Conservation (phyloP, 2,888 invertebrate species). For the Hydrotaea cyrtoneurina region DNA sequence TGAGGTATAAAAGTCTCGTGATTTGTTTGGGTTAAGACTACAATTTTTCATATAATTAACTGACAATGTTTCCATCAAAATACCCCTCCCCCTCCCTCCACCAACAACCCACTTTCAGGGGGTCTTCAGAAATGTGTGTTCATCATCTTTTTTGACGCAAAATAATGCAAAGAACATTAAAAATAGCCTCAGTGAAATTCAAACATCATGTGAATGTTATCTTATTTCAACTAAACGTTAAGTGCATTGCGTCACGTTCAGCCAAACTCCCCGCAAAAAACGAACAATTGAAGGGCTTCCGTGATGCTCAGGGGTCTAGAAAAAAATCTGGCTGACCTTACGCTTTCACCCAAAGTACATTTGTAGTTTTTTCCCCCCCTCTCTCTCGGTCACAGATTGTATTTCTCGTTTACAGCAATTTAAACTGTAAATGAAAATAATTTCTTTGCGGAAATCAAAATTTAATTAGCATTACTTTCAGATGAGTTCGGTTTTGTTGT, state of each 20-base stretch:
- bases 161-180: not conserved
- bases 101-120: too few relatives aligned
- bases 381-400: not conserved
- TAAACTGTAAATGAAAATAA: constrained; percentile 18
- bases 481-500: not conserved
- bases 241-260: constrained; percentile 60
- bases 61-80: not conserved
- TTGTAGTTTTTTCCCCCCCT: not conserved
- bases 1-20: constrained; percentile 7
- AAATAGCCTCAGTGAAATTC: not conserved
- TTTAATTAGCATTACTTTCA: constrained; percentile 15
- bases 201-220: constrained; percentile 56
- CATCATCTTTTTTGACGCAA: not conserved
- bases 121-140: too few relatives aligned
- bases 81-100: too few relatives aligned
- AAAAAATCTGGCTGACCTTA: not conserved
- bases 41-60: not conserved
- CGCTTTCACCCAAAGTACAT: not conserved
- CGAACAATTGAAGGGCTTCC: not conserved
- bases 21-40: constrained; percentile 1
- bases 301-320: not conserved
- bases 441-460: constrained; percentile 19
- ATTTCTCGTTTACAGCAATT: not conserved
- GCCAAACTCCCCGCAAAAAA: constrained; percentile 1
- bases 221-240: constrained; percentile 41